Evolutionary conservation across 2,888 invertebrate species (phyloP).

Genomic region (Dryococelus australis): DNA sequence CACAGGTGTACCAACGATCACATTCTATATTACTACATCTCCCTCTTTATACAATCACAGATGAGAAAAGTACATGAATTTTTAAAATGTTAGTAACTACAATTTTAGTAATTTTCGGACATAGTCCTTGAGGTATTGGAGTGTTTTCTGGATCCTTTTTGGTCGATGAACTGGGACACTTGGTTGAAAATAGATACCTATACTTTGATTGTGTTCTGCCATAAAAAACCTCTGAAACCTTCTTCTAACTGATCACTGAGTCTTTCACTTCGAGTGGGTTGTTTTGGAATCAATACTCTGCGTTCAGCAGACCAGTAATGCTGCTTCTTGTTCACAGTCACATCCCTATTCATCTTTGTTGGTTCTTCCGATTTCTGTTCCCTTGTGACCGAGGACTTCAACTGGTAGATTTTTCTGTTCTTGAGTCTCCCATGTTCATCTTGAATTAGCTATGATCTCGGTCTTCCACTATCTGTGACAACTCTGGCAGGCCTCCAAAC

Average conservation of each 20-base stretch:
- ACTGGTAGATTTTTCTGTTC: neutral
- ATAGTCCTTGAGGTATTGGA: neutral
- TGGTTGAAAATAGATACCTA: neutral
- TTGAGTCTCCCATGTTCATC: constrained; percentile 1
- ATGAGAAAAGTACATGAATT: no score
- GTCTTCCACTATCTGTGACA: neutral
- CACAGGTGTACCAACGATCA: no score
- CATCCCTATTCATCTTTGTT: no score
- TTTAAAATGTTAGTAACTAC: no score
- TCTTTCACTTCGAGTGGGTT: neutral
- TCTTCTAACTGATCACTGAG: neutral
- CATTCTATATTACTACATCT: no score
- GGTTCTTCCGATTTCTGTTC: no score
- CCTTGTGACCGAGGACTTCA: neutral
- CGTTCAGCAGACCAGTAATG: neutral
- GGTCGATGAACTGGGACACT: neutral
- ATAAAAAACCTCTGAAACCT: neutral
- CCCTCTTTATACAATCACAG: no score
- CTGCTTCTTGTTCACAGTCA: no score
- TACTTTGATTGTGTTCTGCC: neutral
- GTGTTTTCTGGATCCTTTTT: neutral
- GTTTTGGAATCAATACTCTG: neutral
- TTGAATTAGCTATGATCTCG: neutral
- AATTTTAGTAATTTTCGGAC: no score
- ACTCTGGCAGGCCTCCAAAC: neutral